Conservation (phyloP, 2,113 vertebrate species). For the Macquaria ambigua region DNA sequence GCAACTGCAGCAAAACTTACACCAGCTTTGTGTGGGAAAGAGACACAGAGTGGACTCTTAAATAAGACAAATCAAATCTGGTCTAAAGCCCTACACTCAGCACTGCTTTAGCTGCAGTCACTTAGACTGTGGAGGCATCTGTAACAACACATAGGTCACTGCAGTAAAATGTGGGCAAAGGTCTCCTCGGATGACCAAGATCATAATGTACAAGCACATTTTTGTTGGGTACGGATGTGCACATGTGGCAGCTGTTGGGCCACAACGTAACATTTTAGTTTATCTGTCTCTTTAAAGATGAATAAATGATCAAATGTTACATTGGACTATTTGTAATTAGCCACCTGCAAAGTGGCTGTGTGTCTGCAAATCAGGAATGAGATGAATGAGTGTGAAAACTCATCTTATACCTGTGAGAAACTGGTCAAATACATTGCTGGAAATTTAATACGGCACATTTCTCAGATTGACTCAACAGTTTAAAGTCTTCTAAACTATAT, state of each 20-base stretch:
- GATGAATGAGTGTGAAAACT: constrained; percentile 20
- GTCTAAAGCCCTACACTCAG: constrained; percentile 65
- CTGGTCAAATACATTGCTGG: neutral
- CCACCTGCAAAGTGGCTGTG: constrained; percentile 3
- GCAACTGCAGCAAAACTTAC: constrained; percentile 76
- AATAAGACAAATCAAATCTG: constrained; percentile 79
- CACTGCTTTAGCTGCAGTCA: constrained; percentile 65
- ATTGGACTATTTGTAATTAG: neutral
- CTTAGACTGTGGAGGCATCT: constrained; percentile 66
- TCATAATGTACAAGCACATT: constrained; percentile 27
- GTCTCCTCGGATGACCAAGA: constrained; percentile 39
- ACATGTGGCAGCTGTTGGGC: constrained; percentile 50
- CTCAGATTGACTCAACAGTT: constrained; percentile 22
- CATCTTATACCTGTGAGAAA: constrained; percentile 53
- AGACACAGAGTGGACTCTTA: constrained; percentile 59
- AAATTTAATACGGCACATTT: constrained; percentile 33
- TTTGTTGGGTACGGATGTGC: constrained; percentile 27
- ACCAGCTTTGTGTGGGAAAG: constrained; percentile 81
- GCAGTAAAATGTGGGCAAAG: constrained; percentile 43
- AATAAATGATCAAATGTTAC: constrained; percentile 11
- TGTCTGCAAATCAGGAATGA: constrained; percentile 15
- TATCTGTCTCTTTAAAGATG: neutral
- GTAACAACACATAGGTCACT: constrained; percentile 63
- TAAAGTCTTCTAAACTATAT: constrained; percentile 4
- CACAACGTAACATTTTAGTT: constrained; percentile 5